Conservation (phyloP, 2,113 vertebrate genomes). For the Perccottus glenii region DNA sequence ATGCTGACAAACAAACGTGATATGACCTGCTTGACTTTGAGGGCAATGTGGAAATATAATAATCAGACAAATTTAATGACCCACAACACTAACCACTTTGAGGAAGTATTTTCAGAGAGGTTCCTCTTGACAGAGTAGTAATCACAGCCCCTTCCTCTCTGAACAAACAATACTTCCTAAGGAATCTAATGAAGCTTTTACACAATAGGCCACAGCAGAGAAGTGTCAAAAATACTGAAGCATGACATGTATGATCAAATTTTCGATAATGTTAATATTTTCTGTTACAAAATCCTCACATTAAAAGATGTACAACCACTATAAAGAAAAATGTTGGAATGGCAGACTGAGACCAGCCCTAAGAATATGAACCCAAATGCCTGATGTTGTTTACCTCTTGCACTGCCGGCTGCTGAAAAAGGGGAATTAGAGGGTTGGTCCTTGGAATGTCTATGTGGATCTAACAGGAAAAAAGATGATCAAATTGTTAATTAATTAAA, state of each 20-base stretch:
- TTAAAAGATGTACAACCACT: too few species aligned
- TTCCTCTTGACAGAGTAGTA: constrained; percentile 22
- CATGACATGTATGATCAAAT: too few species aligned
- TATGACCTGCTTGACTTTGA: background rate
- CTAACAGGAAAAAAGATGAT: constrained; percentile 74
- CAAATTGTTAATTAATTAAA: background rate
- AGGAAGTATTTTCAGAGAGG: constrained; percentile 31
- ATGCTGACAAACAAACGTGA: too few species aligned
- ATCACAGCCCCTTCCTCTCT: constrained; percentile 25
- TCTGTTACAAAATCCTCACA: too few species aligned
- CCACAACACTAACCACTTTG: constrained; percentile 22
- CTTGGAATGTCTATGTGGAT: constrained; percentile 99
- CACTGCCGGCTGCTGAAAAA: constrained; percentile 95
- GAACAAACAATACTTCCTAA: background rate
- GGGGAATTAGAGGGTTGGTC: constrained; percentile 96
- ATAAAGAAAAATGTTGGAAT: too few species aligned
- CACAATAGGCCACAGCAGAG: too few species aligned
- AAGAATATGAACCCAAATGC: too few species aligned
- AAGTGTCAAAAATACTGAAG: too few species aligned
- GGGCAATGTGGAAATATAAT: background rate
- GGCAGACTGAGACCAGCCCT: too few species aligned
- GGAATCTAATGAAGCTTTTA: background rate
- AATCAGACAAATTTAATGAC: constrained; percentile 1
- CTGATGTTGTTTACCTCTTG: constrained; percentile 86
- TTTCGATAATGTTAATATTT: too few species aligned